Conservation (phyloP, 2,113 vertebrate genomes). For the Nycticryphes semicollaris region DNA sequence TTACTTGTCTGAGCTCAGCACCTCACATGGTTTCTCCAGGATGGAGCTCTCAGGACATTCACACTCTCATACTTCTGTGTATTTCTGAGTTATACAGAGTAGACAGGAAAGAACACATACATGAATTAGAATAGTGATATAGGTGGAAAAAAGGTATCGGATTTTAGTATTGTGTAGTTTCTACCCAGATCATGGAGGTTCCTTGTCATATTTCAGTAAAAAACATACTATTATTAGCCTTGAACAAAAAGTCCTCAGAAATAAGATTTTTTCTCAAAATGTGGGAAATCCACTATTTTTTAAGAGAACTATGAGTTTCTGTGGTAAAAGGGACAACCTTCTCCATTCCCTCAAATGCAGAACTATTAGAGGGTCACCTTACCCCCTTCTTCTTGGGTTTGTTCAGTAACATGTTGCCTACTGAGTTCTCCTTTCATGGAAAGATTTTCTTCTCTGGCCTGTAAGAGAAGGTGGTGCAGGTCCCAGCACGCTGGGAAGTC, state of each 20-base stretch:
- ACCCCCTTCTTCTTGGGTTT: neutral
- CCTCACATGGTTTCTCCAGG: neutral
- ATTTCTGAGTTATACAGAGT: neutral
- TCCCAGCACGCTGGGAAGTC: neutral
- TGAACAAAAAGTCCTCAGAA: neutral
- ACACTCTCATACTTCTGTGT: neutral
- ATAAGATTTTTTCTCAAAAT: neutral
- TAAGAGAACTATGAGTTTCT: neutral
- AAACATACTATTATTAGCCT: neutral
- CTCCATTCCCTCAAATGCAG: neutral
- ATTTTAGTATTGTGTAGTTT: neutral
- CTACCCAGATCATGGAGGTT: neutral
- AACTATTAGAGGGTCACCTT: neutral
- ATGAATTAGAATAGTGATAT: neutral
- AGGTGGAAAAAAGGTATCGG: neutral
- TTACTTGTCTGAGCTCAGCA: neutral
- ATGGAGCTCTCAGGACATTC: neutral
- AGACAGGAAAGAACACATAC: neutral
- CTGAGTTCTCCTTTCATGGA: neutral
- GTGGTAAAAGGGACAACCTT: neutral
- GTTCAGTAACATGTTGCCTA: neutral
- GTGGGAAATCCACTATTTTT: neutral
- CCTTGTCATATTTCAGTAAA: neutral
- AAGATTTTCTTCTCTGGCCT: neutral
- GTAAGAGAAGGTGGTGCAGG: neutral